phyloP scores from a whole-genome alignment of 1,140 invertebrate genomes.

The Aradophagus sp. region DNA sequence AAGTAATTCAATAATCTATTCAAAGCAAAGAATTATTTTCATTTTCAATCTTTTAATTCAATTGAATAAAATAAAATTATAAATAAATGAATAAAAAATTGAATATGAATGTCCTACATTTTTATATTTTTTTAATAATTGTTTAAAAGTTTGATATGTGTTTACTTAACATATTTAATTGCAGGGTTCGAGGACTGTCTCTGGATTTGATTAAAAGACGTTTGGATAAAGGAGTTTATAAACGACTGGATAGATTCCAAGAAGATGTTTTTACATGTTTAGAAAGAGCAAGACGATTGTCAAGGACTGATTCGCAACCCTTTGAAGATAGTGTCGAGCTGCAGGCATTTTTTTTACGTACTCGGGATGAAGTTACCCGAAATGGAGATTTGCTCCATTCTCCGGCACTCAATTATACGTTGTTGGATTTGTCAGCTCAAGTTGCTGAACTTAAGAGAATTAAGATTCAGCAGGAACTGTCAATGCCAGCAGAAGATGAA shows the following conservation, averaged over 20 bases:
- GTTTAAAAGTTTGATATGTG: too few relatives aligned
- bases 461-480: conserved; percentile 84
- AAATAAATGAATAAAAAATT: too few relatives aligned
- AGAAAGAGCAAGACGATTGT: conserved; percentile 89
- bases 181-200: conserved; percentile 84
- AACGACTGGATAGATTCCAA: conserved; percentile 95
- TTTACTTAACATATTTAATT: too few relatives aligned
- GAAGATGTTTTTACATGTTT: conserved; percentile 96
- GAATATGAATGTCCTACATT: too few relatives aligned
- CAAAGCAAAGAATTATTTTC: too few relatives aligned
- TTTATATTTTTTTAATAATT: too few relatives aligned
- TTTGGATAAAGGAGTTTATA: conserved; percentile 91
- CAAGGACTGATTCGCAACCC: conserved; percentile 92
- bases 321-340: conserved; percentile 97
- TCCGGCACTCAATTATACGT: conserved; percentile 88
- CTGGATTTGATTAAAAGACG: conserved; percentile 90
- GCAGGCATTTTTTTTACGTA: conserved; percentile 92
- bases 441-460: conserved; percentile 85
- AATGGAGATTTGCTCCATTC: conserved; percentile 88
- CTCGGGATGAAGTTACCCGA: conserved; percentile 83
- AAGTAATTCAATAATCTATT: too few relatives aligned
- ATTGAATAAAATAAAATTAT: too few relatives aligned
- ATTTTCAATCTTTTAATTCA: too few relatives aligned
- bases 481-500: conserved; percentile 82
- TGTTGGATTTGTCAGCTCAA: conserved; percentile 82